A percentile compares a stretch with the other conserved stretches of the same genome.
phyloP scores from a whole-genome alignment of 2,888 invertebrate genomes.

The Electrophaes corylata region DNA sequence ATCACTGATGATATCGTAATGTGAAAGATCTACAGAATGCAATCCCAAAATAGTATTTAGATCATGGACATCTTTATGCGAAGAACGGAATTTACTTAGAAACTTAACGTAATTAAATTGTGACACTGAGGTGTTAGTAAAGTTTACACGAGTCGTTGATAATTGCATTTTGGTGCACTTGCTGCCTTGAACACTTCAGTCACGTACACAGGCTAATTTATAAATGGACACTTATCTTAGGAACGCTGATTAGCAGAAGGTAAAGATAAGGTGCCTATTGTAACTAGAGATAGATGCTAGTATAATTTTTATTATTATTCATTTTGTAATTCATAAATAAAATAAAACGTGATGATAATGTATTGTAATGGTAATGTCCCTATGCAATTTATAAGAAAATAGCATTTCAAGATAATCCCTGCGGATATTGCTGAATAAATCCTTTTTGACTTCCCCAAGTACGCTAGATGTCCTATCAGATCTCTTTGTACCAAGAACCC shows the following conservation, averaged over 20 bases:
- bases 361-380: no score
- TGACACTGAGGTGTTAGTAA: constrained; percentile 66
- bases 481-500: no score
- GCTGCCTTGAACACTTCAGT: constrained; percentile 39
- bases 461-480: no score
- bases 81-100: constrained; percentile 63
- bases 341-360: no score
- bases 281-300: constrained; percentile 59
- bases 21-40: constrained; percentile 61
- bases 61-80: constrained; percentile 65
- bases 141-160: constrained; percentile 70
- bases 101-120: constrained; percentile 75
- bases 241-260: constrained; percentile 49
- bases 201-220: constrained; percentile 52
- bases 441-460: no score
- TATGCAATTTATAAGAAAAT: no score
- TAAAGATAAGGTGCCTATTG: constrained; percentile 63
- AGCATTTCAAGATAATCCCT: no score
- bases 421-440: no score
- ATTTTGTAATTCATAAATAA: no score
- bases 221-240: constrained; percentile 53
- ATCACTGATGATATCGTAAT: constrained; percentile 39
- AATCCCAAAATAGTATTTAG: constrained; percentile 71
- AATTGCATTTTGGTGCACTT: constrained; percentile 64
- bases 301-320: background rate